Conservation (phyloP, 2,113 vertebrate species). For the Notarius lentiginosus region DNA sequence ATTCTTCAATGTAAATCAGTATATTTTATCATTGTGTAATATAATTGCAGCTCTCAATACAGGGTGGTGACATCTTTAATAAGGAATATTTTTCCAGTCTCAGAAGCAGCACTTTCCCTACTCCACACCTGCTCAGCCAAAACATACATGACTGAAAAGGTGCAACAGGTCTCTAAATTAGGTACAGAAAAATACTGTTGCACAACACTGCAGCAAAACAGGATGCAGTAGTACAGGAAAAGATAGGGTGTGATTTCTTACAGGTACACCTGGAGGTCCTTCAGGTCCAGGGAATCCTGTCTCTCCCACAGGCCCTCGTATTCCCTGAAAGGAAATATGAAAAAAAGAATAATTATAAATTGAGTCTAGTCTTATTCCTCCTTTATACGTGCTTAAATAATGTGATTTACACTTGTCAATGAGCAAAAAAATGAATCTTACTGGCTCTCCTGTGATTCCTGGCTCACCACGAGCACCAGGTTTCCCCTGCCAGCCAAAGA, state of each 20-base stretch:
- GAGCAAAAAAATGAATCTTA: constrained; percentile 72
- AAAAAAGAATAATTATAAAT: constrained; percentile 53
- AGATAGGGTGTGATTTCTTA: constrained; percentile 69
- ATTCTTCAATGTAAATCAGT: background rate
- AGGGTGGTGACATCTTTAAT: background rate
- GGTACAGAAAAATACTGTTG: background rate
- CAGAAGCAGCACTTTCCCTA: background rate
- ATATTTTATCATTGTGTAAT: background rate
- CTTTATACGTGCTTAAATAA: background rate
- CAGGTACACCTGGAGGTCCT: constrained; percentile 85
- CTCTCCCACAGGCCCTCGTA: constrained; percentile 91
- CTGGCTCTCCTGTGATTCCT: constrained; percentile 89
- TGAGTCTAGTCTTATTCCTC: constrained; percentile 53
- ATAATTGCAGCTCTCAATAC: background rate
- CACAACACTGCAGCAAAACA: background rate
- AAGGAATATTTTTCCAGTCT: background rate
- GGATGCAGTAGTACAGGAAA: background rate
- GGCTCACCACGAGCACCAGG: constrained; percentile 81
- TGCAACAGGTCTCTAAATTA: background rate
- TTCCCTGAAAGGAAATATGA: constrained; percentile 77
- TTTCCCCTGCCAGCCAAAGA: constrained; percentile 82
- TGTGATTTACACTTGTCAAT: constrained; percentile 38
- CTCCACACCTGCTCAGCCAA: background rate
- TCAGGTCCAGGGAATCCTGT: constrained; percentile 93
- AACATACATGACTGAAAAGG: background rate